Percentiles rank a stretch among this genome's conserved stretches.
Evolutionary conservation across 2,797 vertebrate species (phyloP).

Genomic region (Ciconia nigra): DNA sequence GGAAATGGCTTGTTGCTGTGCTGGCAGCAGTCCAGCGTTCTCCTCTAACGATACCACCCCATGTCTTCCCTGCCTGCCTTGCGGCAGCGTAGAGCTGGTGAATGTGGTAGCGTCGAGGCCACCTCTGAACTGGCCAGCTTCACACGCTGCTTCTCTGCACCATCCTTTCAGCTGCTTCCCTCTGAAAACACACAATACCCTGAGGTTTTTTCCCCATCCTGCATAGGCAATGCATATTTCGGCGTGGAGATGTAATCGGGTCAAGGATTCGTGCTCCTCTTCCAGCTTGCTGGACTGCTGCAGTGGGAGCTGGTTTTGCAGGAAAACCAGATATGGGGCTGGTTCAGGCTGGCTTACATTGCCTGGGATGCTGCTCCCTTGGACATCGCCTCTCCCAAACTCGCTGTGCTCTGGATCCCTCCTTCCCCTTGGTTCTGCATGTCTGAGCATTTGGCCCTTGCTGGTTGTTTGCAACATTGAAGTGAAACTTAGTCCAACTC

Average conservation of each 20-base stretch:
- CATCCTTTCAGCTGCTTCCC: not conserved
- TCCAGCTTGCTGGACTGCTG: not conserved
- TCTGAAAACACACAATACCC: not conserved
- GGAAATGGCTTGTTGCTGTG: not conserved
- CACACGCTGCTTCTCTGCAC: accelerated
- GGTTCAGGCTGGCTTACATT: not conserved
- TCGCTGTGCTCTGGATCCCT: not conserved
- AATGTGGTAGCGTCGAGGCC: not conserved
- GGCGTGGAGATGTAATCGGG: accelerated
- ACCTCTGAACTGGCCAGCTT: not conserved
- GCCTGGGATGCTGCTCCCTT: not conserved
- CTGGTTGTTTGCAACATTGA: not conserved
- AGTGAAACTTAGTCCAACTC: not conserved
- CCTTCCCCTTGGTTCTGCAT: not conserved
- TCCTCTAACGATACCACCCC: not conserved
- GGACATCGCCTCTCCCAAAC: not conserved
- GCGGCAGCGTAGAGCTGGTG: accelerated
- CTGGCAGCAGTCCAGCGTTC: not conserved
- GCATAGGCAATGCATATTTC: accelerated
- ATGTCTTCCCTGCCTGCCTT: not conserved
- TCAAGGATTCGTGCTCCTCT: not conserved
- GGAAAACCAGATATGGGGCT: not conserved
- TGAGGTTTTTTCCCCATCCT: not conserved
- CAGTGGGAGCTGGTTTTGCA: not conserved
- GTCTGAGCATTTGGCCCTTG: not conserved